Conservation (phyloP, 2,113 vertebrate species). For the Barnardius zonarius region DNA sequence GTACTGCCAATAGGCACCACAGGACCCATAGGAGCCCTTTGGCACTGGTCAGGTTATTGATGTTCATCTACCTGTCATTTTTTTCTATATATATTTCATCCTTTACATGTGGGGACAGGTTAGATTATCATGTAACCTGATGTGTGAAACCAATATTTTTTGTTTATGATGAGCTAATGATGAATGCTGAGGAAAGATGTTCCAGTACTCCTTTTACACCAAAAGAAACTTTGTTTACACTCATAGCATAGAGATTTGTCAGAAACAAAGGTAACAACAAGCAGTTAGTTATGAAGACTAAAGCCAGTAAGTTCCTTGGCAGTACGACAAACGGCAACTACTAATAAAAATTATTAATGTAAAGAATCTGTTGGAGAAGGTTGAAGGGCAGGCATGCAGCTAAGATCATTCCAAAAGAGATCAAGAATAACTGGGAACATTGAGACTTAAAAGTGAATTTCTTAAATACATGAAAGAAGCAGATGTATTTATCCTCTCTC, state of each 20-base stretch:
- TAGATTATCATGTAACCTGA: fast-evolving
- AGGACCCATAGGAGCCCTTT: background rate
- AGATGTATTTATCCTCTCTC: background rate
- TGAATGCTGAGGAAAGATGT: background rate
- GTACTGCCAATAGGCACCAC: background rate
- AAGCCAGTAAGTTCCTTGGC: background rate
- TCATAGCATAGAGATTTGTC: background rate
- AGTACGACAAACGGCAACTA: background rate
- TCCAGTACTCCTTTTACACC: background rate
- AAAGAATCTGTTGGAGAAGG: background rate
- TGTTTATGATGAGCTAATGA: background rate
- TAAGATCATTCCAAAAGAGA: background rate
- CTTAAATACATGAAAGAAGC: background rate
- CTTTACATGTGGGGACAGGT: background rate
- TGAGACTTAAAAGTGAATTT: background rate
- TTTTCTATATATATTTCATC: background rate
- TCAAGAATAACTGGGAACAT: background rate
- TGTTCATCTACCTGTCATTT: background rate
- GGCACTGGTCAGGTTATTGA: background rate
- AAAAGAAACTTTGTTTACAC: background rate
- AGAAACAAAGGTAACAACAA: background rate
- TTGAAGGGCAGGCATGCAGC: background rate
- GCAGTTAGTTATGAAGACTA: background rate
- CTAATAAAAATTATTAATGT: background rate
- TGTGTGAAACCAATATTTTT: background rate